These are phyloP conservation scores for Bolborhynchus lineola DNA, from an alignment of 2,113 vertebrate species.

Conservation along the genomic window DNA sequence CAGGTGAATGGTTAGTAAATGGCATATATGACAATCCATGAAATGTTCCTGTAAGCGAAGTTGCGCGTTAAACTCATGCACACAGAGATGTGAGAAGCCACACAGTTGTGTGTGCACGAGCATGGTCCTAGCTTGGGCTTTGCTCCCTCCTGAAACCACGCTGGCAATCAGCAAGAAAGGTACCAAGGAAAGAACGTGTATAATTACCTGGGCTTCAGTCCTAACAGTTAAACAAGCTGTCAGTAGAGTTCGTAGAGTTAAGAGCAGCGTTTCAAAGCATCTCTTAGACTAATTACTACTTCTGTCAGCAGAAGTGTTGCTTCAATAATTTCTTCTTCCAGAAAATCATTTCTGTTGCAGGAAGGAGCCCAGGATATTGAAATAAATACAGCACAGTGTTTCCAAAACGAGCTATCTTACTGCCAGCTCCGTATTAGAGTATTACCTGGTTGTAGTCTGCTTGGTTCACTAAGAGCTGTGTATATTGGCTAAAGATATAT, in stretches of 20 bases:
- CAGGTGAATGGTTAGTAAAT: constrained; percentile 99
- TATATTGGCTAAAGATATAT: not conserved
- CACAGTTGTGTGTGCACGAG: not conserved
- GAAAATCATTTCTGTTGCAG: not conserved
- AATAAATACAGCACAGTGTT: not conserved
- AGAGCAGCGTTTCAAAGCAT: not conserved
- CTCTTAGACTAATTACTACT: not conserved
- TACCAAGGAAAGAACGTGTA: accelerated
- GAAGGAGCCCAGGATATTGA: not conserved
- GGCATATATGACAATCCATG: constrained; percentile 69
- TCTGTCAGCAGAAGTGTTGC: not conserved
- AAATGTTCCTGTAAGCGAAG: not conserved
- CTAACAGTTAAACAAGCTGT: not conserved
- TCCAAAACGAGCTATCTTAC: not conserved
- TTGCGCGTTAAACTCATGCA: not conserved
- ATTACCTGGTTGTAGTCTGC: not conserved
- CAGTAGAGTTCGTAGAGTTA: not conserved
- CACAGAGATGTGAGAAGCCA: not conserved
- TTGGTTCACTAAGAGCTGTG: not conserved
- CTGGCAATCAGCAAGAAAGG: not conserved
- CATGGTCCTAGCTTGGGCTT: accelerated
- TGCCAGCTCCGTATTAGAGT: not conserved
- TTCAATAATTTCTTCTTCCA: not conserved
- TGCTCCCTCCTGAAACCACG: accelerated
- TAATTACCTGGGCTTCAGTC: not conserved